Conservation (phyloP, 2,113 vertebrate species). For the Hippocampus guttulatus region DNA sequence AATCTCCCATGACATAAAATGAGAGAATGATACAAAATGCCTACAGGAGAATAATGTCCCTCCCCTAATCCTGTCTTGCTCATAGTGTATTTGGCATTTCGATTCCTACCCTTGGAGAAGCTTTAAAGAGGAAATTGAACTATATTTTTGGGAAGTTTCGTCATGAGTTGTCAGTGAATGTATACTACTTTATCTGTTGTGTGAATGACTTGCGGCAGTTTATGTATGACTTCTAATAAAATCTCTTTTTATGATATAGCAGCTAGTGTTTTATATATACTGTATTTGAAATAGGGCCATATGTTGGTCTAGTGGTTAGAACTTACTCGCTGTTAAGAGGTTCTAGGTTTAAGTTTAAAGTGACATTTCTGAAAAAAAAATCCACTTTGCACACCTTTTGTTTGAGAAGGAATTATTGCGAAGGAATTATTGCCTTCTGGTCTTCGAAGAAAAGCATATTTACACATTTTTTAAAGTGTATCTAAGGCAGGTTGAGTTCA, state of each 20-base stretch:
- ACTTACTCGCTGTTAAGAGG: too few relatives aligned
- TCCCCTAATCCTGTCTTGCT: background rate
- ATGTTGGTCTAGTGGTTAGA: too few relatives aligned
- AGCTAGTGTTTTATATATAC: background rate
- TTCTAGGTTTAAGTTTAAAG: too few relatives aligned
- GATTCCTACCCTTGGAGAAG: background rate
- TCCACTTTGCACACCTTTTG: background rate
- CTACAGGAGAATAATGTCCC: background rate
- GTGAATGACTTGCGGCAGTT: background rate
- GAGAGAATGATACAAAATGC: background rate
- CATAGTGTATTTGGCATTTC: background rate
- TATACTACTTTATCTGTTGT: background rate
- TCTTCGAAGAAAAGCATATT: background rate
- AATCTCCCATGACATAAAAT: background rate
- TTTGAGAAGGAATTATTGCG: background rate
- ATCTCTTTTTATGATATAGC: background rate
- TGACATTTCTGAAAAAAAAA: background rate
- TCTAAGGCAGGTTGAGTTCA: background rate
- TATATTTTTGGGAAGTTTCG: background rate
- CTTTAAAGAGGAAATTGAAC: background rate
- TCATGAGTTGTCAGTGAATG: background rate
- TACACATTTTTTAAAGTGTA: background rate
- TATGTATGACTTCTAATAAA: background rate
- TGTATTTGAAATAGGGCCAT: too few relatives aligned
- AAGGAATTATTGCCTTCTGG: background rate